These are phyloP conservation scores for Daubentonia madagascariensis DNA, from an alignment of 2,113 vertebrate species.

Conservation along the genomic window DNA sequence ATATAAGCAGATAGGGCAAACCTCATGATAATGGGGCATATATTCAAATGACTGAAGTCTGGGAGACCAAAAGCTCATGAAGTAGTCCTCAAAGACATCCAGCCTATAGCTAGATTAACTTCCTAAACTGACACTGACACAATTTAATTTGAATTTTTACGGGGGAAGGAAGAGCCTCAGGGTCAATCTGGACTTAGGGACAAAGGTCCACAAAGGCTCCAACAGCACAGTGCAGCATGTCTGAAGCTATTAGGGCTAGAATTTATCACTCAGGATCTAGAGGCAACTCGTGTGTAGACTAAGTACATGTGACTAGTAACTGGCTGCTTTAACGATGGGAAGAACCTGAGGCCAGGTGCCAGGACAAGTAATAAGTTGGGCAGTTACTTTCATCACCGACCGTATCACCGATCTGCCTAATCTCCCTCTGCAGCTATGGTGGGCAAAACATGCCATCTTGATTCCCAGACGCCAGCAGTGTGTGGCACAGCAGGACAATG, in stretches of 20 bases:
- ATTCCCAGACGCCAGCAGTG: neutral
- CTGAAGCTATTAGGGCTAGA: neutral
- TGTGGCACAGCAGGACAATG: rapidly evolving
- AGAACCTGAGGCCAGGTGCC: neutral
- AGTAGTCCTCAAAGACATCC: neutral
- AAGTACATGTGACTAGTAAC: rapidly evolving
- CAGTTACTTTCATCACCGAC: neutral
- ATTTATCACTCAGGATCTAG: neutral
- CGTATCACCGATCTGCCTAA: neutral
- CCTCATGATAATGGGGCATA: neutral
- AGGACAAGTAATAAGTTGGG: neutral
- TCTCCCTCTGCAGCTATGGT: rapidly evolving
- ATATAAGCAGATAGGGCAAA: neutral
- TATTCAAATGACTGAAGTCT: neutral
- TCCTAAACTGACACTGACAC: neutral
- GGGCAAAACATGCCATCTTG: neutral
- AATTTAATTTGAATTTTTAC: neutral
- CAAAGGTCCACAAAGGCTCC: neutral
- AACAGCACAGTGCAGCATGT: rapidly evolving
- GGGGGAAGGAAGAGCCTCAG: neutral
- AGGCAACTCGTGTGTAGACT: rapidly evolving
- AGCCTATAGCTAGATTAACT: neutral
- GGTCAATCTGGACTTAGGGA: neutral
- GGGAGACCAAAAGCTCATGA: neutral
- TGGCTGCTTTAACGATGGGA: neutral